Evolutionary conservation across 2,797 vertebrate genomes (phyloP), one percentile per base, ranked within the genome.

Genomic region (Notoglanidium macrostoma): DNA sequence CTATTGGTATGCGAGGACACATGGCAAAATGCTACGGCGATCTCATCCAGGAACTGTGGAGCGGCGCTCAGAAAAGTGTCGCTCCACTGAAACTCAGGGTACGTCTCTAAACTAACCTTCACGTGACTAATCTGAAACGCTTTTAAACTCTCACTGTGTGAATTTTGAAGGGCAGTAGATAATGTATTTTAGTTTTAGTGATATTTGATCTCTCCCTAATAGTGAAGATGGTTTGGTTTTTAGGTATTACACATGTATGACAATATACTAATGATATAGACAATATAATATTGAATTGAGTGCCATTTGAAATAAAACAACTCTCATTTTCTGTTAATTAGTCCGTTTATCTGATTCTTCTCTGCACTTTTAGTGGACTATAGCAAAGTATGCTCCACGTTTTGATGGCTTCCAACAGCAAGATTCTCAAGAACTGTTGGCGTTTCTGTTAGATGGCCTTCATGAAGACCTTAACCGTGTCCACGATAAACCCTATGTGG

Each of bases 1-100:
- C 98, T 79, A 98, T 99, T 67, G 98, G 98, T 91, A 99, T 99
- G 98, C 97, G 98, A 88, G 98, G 98, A 73, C 98, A 99, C 95
- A 99, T 99, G 98, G 98, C 98, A 90, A 99, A 99, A 91, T 99
- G 98, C 92, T 99, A 99, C 0, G 98, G 98, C n/a, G 98, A 99
- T 94, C 95, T 99, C 94, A 97, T 98, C 81, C 96, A 99, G 94
- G 98, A 99, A 93, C 94, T 99, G 90, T 99, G 98, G 98, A 99
- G 96, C 76, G 98, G 98, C 68, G 98, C 98, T 0, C 98, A 99
- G 94, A 99, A 99, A 95, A 99, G 98, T 70, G 94, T 99, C 40
- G 98, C 98, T n/a, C 98, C 98, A 0, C 94, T 99, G 85, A 99
- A 99, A 93, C 96, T 99, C 92, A 94, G 98, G 95, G 98, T 99